Conservation (phyloP, 1,140 invertebrate species). For the Diabrotica virgifera region DNA sequence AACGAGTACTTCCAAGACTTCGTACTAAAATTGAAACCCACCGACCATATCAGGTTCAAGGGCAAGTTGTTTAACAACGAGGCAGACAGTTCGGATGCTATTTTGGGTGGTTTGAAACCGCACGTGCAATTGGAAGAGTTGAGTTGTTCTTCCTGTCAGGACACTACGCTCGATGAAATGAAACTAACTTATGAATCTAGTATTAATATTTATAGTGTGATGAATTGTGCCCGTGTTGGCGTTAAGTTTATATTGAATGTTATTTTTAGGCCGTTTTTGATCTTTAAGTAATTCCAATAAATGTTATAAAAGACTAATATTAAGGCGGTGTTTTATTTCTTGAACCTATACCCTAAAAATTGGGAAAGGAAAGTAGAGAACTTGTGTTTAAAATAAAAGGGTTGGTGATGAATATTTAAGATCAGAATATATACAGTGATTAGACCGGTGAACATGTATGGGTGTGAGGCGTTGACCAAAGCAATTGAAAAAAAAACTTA, state of each 20-base stretch:
- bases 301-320: no score
- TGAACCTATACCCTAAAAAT: no score
- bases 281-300: conserved; percentile 59
- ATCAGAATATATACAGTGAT: no score
- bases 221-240: conserved; percentile 60
- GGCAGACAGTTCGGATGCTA: conserved; percentile 42
- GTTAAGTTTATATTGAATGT: conserved; percentile 73
- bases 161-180: conserved; percentile 52
- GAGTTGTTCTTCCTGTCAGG: conserved; percentile 65
- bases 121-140: conserved; percentile 62
- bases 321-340: no score
- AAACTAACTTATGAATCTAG: conserved; percentile 51
- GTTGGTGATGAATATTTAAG: no score
- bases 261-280: conserved; percentile 69
- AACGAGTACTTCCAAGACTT: conserved; percentile 68
- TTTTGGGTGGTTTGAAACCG: conserved; percentile 56
- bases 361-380: no score
- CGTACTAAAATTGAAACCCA: conserved; percentile 59
- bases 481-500: no score
- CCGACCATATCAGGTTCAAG: conserved; percentile 71
- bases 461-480: no score
- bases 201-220: conserved; percentile 50
- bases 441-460: no score
- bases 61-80: conserved; percentile 53
- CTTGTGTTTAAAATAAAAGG: no score